Percentiles rank a stretch among this genome's conserved stretches.
phyloP scores from a whole-genome alignment of 2,113 vertebrate genomes.

The Cyphomyrus plagiostoma region DNA sequence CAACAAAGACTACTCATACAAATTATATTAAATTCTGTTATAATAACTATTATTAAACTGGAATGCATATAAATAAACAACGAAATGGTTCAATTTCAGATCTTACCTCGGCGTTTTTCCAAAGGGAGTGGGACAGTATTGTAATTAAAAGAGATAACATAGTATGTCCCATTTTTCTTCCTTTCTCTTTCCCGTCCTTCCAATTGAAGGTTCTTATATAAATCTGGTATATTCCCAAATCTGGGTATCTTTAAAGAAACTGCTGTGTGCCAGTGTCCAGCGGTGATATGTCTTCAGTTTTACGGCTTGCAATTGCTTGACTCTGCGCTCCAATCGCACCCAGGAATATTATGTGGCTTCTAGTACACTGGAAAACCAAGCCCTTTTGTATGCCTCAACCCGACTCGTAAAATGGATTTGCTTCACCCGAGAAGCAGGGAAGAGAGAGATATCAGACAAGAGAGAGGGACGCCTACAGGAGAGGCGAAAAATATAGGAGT shows the following conservation, averaged over 20 bases:
- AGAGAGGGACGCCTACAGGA: not conserved
- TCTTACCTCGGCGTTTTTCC: conserved; percentile 59
- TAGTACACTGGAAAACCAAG: conserved; percentile 50
- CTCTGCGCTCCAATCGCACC: conserved; percentile 49
- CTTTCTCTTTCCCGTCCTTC: conserved; percentile 33
- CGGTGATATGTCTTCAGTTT: conserved; percentile 40
- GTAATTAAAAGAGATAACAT: conserved; percentile 52
- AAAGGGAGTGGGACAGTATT: conserved; percentile 48
- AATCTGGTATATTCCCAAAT: conserved; percentile 39
- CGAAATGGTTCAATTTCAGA: not conserved
- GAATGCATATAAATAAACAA: not conserved
- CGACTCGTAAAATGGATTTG: conserved; percentile 43
- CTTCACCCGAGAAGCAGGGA: conserved; percentile 9
- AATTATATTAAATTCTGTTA: not conserved
- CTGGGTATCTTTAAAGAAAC: conserved; percentile 45
- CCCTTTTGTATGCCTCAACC: conserved; percentile 44
- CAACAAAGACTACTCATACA: not conserved
- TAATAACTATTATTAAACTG: conserved; percentile 22
- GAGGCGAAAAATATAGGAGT: not conserved
- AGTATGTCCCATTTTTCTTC: conserved; percentile 57
- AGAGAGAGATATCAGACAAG: conserved; percentile 7
- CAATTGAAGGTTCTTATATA: conserved; percentile 31
- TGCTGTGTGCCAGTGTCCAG: conserved; percentile 36
- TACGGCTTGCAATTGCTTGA: conserved; percentile 34
- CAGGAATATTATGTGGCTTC: conserved; percentile 41